Evolutionary conservation across 2,888 invertebrate species (phyloP), one percentile per base, ranked within the genome.

Genomic region (Pachliopta kotzebuea): DNA sequence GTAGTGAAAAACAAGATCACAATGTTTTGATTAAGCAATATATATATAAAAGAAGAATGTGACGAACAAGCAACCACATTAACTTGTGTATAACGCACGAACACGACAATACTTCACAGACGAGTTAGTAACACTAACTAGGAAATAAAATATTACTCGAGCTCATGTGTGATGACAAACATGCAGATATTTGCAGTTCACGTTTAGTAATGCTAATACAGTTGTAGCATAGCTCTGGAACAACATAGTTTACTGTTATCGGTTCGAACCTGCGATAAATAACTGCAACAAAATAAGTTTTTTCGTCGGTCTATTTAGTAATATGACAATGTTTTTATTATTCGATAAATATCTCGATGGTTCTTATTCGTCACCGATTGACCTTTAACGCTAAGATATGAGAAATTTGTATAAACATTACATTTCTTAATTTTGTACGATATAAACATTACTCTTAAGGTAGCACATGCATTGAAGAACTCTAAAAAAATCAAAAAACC

Each of bases 101-200:
- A 26, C 60, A 49, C 60, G 53, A 52, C 64, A 26, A 42, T 53
- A 56, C 56, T 60, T 29, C 60, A 60, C 65, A 60, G 53, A 23
- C 14, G 54, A 63, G 54, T 54, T 57, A 57, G 24, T 24, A 18
- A 60, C 7, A 37, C 42, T 57, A 45, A 61, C 61, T 45, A 55
- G 20, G 26, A 45, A 54, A 24, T 8, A 24, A 55, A 45, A 55
- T 52, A 55, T 18, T 52, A 42, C 26, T 45, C 21, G 6, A 31
- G 37, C 52, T 56, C 21, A 60, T 56, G 31, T 63, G 31, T 63
- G 49, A 50, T 20, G 17, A 59, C 52, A 60, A 60, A 60, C 21
- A 52, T 50, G 17, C 61, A 54, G 45, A 56, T 37, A 24, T 37
- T 17, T 58, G 42, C 56, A 49, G 20, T n/a, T 50, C 37, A 52